Conservation (phyloP, 2,797 vertebrate species). For the Melanotaenia pygmaea region DNA sequence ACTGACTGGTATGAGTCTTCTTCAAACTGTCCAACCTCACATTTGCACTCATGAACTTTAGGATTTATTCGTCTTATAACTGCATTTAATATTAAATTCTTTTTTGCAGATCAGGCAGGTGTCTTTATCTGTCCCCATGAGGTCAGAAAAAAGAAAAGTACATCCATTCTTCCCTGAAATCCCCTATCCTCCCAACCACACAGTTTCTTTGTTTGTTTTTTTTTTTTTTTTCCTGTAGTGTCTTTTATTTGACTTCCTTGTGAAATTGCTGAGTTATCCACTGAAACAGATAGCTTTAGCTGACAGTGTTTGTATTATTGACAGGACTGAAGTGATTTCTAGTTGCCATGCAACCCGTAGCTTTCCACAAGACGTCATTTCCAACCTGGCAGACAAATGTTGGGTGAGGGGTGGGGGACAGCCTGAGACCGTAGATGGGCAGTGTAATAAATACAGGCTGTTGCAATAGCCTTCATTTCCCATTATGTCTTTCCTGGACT, state of each 20-base stretch:
- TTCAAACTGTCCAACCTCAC: not conserved
- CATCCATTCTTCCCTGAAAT: not conserved
- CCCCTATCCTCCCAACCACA: not conserved
- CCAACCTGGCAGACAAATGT: not conserved
- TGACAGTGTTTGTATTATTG: conserved; percentile 7
- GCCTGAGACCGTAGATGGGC: not conserved
- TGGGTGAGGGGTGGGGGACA: not conserved
- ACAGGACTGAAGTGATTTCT: not conserved
- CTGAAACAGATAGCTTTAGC: conserved; percentile 12
- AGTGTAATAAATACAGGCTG: not conserved
- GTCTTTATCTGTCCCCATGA: not conserved
- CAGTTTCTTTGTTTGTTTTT: not conserved
- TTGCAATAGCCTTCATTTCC: not conserved
- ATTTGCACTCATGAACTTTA: conserved; percentile 1
- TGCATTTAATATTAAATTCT: conserved; percentile 6
- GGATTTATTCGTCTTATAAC: not conserved
- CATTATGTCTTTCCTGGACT: not conserved
- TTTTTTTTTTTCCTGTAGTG: not conserved
- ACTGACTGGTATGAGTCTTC: not conserved
- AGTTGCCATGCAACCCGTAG: conserved; percentile 9
- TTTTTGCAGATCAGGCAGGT: not conserved
- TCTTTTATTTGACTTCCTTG: conserved; percentile 7
- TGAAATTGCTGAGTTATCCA: conserved; percentile 19
- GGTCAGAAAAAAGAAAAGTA: conserved; percentile 2
- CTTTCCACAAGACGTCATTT: conserved; percentile 5